These are phyloP conservation scores for Alcis repandata DNA, from an alignment of 2,888 invertebrate species.

Conservation along the genomic window DNA sequence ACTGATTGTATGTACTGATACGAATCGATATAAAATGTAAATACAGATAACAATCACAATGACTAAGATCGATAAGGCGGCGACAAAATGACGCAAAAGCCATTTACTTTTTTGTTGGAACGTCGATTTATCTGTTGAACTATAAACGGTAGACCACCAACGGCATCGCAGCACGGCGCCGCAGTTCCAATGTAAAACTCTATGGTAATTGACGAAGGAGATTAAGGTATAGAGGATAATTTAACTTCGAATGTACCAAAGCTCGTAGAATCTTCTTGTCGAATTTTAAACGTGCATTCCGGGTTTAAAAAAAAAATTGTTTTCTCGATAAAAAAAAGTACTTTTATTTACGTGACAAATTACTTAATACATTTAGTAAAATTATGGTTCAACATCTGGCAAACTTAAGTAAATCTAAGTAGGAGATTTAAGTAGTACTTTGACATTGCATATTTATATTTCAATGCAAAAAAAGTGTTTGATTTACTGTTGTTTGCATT, in stretches of 20 bases:
- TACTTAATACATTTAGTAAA: too few species aligned
- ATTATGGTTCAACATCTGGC: too few species aligned
- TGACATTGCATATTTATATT: too few species aligned
- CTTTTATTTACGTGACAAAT: too few species aligned
- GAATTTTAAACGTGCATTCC: too few species aligned
- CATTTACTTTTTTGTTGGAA: slow-evolving; percentile 39
- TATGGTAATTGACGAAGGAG: slow-evolving; percentile 35
- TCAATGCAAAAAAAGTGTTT: too few species aligned
- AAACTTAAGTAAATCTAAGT: too few species aligned
- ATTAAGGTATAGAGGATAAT: background rate
- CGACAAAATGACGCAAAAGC: slow-evolving; percentile 40
- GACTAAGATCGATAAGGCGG: slow-evolving; percentile 37
- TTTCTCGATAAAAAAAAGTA: too few species aligned
- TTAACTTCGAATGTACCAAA: background rate
- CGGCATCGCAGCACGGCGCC: slow-evolving; percentile 29
- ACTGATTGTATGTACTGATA: slow-evolving; percentile 21
- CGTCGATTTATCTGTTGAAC: slow-evolving; percentile 37
- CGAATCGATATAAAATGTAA: slow-evolving; percentile 35
- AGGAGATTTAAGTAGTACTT: too few species aligned
- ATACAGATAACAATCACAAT: slow-evolving; percentile 41
- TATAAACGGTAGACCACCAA: slow-evolving; percentile 35
- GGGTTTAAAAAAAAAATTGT: too few species aligned
- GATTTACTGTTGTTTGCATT: too few species aligned
- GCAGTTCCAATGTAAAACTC: slow-evolving; percentile 28
- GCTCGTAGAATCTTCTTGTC: background rate